Base-by-base conservation (phyloP, 23 tunicate species). In the Botrylloides violaceus region DNA sequence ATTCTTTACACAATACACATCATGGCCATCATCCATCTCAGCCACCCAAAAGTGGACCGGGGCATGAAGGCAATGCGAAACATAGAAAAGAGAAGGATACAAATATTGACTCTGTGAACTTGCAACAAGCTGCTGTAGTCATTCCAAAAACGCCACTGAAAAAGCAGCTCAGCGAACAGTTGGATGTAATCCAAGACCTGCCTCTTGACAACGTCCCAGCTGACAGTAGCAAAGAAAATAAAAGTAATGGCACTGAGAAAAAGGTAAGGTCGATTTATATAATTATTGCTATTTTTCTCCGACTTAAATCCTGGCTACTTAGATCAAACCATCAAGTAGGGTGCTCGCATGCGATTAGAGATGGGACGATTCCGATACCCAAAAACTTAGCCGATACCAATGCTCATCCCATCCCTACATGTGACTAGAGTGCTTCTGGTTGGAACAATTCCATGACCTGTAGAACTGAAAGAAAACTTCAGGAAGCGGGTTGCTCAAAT, bases 111-210 rank as follows among this genome's bases (percentile, higher is more conserved):
- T 9, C 30, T 37, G 47, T 20, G 18, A 39, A 68, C 21, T 26
- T 68, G 7, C 74, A 37, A 23, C 27, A 68, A 9, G 12, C 18
- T 22, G 29, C 71, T 28, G 29, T 43, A 39, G 5, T 19, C 47
- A 36, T 2, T 68, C 61, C 57, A 19, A 36, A 39, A 39, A 68
- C 62, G 36, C 36, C 26, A 6, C 30, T 68, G 30, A 19, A 68
- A 1, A 68, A 68, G 61, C 74, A 68, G n/a, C 29, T 24, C 25
- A 68, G 74, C 37, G 74, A 39, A 23, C 56, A 43, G 36, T 28
- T 68, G 74, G 74, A 68, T 19, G 36, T 56, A 4, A 55, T 56
- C 21, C 74, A 68, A 22, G 74, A 68, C 9, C 57, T 68, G 18
- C 74, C 74, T 19, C 74, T 32, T 43, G 74, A 68, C 29, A 68